Percentiles rank a stretch among this genome's conserved stretches.
These are phyloP conservation scores for Trichopoda pennipes DNA, from an alignment of 2,888 invertebrate genomes.

Conservation along the genomic window DNA sequence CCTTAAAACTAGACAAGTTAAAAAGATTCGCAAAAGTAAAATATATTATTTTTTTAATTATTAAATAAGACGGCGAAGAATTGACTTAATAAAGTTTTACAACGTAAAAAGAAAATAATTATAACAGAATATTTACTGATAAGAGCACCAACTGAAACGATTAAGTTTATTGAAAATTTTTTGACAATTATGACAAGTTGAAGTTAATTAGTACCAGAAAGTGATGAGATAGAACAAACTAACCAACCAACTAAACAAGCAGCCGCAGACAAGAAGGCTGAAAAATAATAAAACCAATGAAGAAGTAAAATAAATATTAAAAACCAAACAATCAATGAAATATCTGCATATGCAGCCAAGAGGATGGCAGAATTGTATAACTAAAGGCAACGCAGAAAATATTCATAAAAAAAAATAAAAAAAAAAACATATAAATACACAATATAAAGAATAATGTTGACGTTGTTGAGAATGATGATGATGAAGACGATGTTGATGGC, in stretches of 20 bases:
- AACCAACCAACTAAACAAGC: slow-evolving; percentile 13
- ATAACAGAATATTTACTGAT: slow-evolving; percentile 57
- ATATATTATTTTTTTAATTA: not conserved
- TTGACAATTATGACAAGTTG: slow-evolving; percentile 69
- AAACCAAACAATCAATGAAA: slow-evolving; percentile 50
- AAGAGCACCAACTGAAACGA: slow-evolving; percentile 67
- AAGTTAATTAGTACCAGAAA: slow-evolving; percentile 68
- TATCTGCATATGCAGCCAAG: slow-evolving; percentile 31
- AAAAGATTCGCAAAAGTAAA: no score
- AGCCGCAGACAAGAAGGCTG: slow-evolving; percentile 26
- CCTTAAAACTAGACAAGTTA: no score
- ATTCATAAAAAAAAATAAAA: slow-evolving; percentile 42
- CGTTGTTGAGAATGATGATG: not conserved
- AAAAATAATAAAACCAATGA: slow-evolving; percentile 23
- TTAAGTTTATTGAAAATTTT: slow-evolving; percentile 64
- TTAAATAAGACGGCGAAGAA: not conserved
- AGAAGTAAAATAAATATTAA: slow-evolving; percentile 4
- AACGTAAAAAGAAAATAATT: slow-evolving; percentile 17
- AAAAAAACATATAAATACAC: slow-evolving; percentile 38
- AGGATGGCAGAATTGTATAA: not conserved
- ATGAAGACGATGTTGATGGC: slow-evolving; percentile 43
- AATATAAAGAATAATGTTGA: slow-evolving; percentile 30
- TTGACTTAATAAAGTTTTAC: slow-evolving; percentile 1
- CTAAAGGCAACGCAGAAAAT: slow-evolving; percentile 27
- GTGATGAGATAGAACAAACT: slow-evolving; percentile 58